Conservation (phyloP, 2,113 vertebrate genomes). For the Prunella fulvescens region DNA sequence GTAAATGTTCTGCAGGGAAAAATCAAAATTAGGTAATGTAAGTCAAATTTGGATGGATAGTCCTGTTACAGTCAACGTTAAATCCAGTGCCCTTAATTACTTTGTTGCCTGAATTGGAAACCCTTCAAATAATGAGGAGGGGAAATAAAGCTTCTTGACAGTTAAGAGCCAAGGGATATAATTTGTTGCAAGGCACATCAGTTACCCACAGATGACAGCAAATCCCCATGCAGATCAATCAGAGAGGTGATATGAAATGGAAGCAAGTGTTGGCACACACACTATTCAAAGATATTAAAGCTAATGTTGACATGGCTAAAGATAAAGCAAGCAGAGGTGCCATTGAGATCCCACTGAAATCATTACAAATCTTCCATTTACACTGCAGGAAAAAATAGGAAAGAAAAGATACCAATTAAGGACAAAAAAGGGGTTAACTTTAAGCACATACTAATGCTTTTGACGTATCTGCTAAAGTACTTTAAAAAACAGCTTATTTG, state of each 20-base stretch:
- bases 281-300: slow-evolving; percentile 13
- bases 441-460: neutral
- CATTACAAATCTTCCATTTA: neutral
- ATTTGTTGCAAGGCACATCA: slow-evolving; percentile 16
- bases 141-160: slow-evolving; percentile 6
- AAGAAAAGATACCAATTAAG: neutral
- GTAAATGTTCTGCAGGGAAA: slow-evolving; percentile 35
- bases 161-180: neutral
- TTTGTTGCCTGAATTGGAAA: slow-evolving; percentile 48
- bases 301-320: neutral
- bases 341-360: neutral
- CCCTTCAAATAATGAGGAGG: neutral
- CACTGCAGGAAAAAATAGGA: neutral
- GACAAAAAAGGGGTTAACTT: neutral
- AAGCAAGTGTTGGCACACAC: slow-evolving; percentile 6
- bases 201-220: slow-evolving; percentile 15
- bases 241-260: slow-evolving; percentile 12
- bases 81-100: slow-evolving; percentile 54
- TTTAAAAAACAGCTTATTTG: neutral
- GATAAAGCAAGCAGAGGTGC: neutral
- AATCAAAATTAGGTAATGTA: slow-evolving; percentile 44
- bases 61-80: slow-evolving; percentile 19
- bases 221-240: neutral
- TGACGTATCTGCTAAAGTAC: neutral
- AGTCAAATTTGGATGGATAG: slow-evolving; percentile 45